phyloP scores from a whole-genome alignment of 2,797 vertebrate species.

The Eptatretus atami region DNA sequence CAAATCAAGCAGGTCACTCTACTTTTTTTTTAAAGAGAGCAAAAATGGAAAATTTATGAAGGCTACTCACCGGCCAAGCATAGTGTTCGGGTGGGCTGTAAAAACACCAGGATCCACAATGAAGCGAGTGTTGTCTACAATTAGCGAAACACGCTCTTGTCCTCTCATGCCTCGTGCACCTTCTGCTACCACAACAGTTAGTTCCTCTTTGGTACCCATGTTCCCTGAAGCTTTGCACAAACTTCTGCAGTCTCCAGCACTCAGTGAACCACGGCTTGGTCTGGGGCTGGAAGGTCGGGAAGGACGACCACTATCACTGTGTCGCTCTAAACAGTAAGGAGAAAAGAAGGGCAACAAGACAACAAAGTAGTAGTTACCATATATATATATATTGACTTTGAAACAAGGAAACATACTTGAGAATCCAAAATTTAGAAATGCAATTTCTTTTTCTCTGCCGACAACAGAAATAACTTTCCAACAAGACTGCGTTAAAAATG shows the following conservation, averaged over 20 bases:
- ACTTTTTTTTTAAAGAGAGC: too few species aligned
- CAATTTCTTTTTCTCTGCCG: too few species aligned
- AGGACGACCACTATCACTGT: background rate
- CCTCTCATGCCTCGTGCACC: slow-evolving; percentile 30
- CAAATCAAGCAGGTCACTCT: too few species aligned
- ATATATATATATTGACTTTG: too few species aligned
- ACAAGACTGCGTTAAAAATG: too few species aligned
- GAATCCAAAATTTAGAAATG: too few species aligned
- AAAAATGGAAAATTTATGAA: too few species aligned
- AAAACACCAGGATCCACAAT: slow-evolving; percentile 91
- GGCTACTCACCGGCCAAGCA: slow-evolving; percentile 62
- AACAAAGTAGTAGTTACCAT: too few species aligned
- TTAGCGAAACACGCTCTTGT: slow-evolving; percentile 67
- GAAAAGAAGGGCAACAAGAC: too few species aligned
- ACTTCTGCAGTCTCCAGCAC: slow-evolving; percentile 33
- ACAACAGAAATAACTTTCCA: too few species aligned
- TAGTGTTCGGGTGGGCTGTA: slow-evolving; percentile 92
- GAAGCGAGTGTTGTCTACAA: slow-evolving; percentile 91
- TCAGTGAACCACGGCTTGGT: slow-evolving; percentile 57
- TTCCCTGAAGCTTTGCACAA: background rate
- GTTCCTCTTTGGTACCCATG: slow-evolving; percentile 4
- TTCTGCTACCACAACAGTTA: background rate
- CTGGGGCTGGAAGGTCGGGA: slow-evolving; percentile 71
- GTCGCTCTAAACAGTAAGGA: too few species aligned
- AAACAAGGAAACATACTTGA: too few species aligned